These are phyloP conservation scores for Clavelina lepadiformis DNA, from an alignment of 23 tunicate genomes.

Conservation along the genomic window DNA sequence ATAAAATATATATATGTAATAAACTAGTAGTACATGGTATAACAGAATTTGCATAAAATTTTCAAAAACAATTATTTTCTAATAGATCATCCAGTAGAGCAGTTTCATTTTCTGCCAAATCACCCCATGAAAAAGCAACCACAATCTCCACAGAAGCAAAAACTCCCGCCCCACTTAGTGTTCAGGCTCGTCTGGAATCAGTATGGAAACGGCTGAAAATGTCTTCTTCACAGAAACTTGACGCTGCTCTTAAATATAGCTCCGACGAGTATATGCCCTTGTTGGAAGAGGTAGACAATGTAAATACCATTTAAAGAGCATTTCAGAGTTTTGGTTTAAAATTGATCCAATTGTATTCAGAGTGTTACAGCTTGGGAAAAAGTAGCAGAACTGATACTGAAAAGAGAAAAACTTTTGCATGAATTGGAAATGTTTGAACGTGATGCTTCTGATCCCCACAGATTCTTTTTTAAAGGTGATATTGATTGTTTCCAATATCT, in stretches of 20 bases:
- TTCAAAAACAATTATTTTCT: no score
- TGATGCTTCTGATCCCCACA: constrained; percentile 82
- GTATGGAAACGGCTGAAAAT: constrained; percentile 67
- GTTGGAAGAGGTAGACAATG: constrained; percentile 29
- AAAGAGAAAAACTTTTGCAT: constrained; percentile 58
- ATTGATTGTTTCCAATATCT: not conserved
- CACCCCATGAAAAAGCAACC: constrained; percentile 5
- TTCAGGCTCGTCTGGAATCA: constrained; percentile 63
- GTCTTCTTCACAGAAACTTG: constrained; percentile 46
- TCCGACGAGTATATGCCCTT: constrained; percentile 25
- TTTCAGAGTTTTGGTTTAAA: not conserved
- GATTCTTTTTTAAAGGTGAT: constrained; percentile 71
- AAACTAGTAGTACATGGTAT: no score
- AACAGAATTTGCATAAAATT: no score
- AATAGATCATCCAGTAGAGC: no score
- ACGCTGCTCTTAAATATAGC: constrained; percentile 72
- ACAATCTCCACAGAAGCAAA: not conserved
- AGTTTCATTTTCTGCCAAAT: no score
- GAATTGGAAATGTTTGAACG: constrained; percentile 83
- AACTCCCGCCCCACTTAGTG: not conserved
- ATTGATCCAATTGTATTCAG: constrained; percentile 20
- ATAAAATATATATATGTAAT: no score
- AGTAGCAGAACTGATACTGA: constrained; percentile 46
- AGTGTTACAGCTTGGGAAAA: constrained; percentile 69
- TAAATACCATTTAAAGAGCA: not conserved